phyloP scores from a whole-genome alignment of 1,140 invertebrate genomes.

The Drosophila insularis region DNA sequence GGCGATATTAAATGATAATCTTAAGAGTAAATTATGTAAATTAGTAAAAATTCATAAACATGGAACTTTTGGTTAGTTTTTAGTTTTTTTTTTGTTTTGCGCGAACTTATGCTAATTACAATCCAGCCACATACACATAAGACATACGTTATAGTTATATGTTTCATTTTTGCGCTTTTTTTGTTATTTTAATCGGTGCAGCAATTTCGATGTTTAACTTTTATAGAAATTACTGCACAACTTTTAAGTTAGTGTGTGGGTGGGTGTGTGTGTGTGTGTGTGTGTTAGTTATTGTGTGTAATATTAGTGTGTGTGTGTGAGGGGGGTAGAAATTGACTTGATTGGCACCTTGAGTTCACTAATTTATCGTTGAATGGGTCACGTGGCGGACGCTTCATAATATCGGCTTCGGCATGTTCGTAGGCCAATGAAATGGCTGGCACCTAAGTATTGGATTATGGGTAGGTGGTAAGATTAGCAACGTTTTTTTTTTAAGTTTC shows the following conservation, averaged over 20 bases:
- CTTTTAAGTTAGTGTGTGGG: conserved; percentile 46
- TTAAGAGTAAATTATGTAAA: conserved; percentile 49
- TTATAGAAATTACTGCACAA: conserved; percentile 26
- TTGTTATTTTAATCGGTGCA: conserved; percentile 27
- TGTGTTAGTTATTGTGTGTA: conserved; percentile 1
- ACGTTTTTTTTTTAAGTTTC: conserved; percentile 37
- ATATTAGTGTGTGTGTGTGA: conserved; percentile 24
- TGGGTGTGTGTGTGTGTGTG: conserved; percentile 12
- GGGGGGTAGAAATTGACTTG: conserved; percentile 72
- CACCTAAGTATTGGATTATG: conserved; percentile 87
- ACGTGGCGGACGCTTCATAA: conserved; percentile 99
- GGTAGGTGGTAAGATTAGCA: conserved; percentile 74
- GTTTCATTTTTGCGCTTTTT: conserved; percentile 51
- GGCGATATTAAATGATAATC: conserved; percentile 53
- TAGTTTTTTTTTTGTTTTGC: conserved; percentile 29
- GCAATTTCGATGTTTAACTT: conserved; percentile 22
- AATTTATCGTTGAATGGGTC: conserved; percentile 98
- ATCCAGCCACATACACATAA: conserved; percentile 76
- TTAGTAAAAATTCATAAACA: conserved; percentile 59
- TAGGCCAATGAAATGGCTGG: conserved; percentile 99
- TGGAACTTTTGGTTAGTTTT: conserved; percentile 40
- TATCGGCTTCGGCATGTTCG: conserved; percentile 99
- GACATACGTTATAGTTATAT: conserved; percentile 72
- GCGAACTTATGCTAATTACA: conserved; percentile 71
- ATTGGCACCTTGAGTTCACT: conserved; percentile 97